Evolutionary conservation across 1,140 invertebrate genomes (phyloP).

Genomic region (honey bee (Apis mellifera)): Amel_HAv3.1 CM009935.2:5580501-5581000

Average conservation of each 20-base stretch:
- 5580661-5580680: conserved; percentile 6
- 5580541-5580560: neutral
- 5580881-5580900: too few species aligned
- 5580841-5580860: too few species aligned
- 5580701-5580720: neutral
- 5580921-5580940: neutral
- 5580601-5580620: neutral
- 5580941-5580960: neutral
- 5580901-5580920: too few species aligned
- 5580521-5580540: neutral
- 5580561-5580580: neutral
- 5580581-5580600: conserved; percentile 14
- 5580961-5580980: neutral
- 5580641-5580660: conserved; percentile 17
- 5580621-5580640: neutral
- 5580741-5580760: conserved; percentile 13
- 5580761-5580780: neutral
- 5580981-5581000: neutral
- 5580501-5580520: too few species aligned
- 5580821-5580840: too few species aligned
- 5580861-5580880: too few species aligned
- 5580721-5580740: conserved; percentile 24
- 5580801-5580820: neutral
- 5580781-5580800: neutral
- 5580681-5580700: conserved; percentile 5